Evolutionary conservation across 1,140 invertebrate species (phyloP), one percentile per base, ranked within the genome.

Genomic region (Hyposmocoma kahamanoa): DNA sequence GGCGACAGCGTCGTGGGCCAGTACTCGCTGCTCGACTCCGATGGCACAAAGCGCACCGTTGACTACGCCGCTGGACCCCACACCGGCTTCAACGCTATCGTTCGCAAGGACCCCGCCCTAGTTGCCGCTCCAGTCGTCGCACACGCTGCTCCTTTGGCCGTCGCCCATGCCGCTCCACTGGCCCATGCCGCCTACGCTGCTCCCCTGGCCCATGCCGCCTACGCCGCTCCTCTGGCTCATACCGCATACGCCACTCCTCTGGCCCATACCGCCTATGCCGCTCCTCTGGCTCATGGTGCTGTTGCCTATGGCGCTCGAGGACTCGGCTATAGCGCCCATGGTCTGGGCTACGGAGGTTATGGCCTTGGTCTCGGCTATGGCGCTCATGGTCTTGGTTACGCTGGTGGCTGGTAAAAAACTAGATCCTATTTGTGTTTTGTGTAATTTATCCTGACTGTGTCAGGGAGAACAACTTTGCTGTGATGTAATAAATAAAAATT

Each of bases 1-100:
- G 90, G 89, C 0, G 88, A 89, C 59, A 64, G 86, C 24, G 89
- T 90, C n/a, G 79, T 86, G 34, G 90, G 90, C 15, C 69, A 76
- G 50, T 86, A 84, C 67, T 77, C 80, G n/a, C 64, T 85, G 9
- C 54, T 85, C 21, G 85, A 87, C 46, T 69, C 85, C 13, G 86
- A 87, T 53, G 84, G 87, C 39, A 77, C 77, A 30, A 78, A 80
- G 52, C 67, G 87, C 22, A 81, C 76, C 4, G 86, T 88, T 1
- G 79, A 88, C 56, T 87, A 87, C 56, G 72, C 82, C 18, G 80
- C 86, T 41, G 67, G 83, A 53, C 71, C 72, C 11, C 77, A 84
- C 50, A 77, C 68, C 45, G 87, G 86, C 17, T 87, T 87, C 67
- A 87, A 87, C 53, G 86, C 86, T 22, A 67, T 86, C n/a, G 86